Conservation (phyloP, 2,888 invertebrate genomes). For the Torymus auratus region DNA sequence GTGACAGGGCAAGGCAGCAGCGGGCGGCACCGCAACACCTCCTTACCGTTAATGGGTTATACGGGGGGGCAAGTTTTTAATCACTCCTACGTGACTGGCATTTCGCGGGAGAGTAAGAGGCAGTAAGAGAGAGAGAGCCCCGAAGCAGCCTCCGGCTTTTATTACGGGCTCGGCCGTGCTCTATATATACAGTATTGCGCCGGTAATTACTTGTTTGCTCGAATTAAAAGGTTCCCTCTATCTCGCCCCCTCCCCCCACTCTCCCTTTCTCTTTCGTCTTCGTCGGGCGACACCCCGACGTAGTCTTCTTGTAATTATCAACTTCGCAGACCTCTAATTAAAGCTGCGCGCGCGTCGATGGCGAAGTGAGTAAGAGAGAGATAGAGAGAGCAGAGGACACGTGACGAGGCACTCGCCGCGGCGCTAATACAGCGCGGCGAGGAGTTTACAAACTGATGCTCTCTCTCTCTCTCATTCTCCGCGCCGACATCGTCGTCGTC, state of each 20-base stretch:
- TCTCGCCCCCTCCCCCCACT: neutral
- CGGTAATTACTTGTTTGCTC: constrained; percentile 55
- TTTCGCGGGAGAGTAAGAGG: constrained; percentile 25
- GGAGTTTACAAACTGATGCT: constrained; percentile 32
- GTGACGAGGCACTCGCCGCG: constrained; percentile 45
- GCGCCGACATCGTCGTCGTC: too few relatives aligned
- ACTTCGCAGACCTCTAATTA: constrained; percentile 55
- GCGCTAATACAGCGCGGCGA: constrained; percentile 30
- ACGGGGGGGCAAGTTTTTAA: constrained; percentile 53
- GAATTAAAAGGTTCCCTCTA: constrained; percentile 51
- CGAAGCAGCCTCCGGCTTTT: constrained; percentile 20
- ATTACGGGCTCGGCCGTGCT: constrained; percentile 20
- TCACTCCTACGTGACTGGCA: constrained; percentile 56
- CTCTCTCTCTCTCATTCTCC: neutral
- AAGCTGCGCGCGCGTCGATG: constrained; percentile 21
- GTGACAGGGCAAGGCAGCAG: neutral
- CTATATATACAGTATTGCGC: constrained; percentile 29
- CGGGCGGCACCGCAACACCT: neutral
- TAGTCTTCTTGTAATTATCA: constrained; percentile 54
- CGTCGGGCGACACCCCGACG: too few relatives aligned
- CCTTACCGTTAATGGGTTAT: constrained; percentile 40
- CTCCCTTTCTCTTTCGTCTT: neutral
- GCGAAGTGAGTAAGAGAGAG: too few relatives aligned
- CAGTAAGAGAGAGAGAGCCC: neutral
- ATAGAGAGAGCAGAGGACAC: constrained; percentile 11